Evolutionary conservation across 2,113 vertebrate species (phyloP), one percentile per base, ranked within the genome.

Genomic region (Perca fluviatilis): DNA sequence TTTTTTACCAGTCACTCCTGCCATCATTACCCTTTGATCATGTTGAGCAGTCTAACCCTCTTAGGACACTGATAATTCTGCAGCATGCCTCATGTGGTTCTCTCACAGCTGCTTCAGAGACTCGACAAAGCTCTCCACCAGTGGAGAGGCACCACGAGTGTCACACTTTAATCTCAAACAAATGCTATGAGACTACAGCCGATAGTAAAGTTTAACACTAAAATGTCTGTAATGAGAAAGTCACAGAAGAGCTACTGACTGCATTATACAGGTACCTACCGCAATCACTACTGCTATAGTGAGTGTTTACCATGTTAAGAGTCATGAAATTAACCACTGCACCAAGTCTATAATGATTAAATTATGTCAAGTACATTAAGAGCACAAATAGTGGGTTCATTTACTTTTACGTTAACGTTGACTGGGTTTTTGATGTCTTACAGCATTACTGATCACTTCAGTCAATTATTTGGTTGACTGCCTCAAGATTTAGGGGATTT

Each of bases 11-110:
- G 76, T 84, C 88, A 58, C 73, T 83, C 73, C 46, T 67, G 62
- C 43, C 69, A 69, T 84, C 65, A 64, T 82, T 83, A 80, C 86
- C 80, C 89, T 93, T 89, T 94, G 88, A 93, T 94, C 91, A 83
- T 57, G 4, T 60, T 30, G 74, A 90, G 86, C 65, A 79, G 72
- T 36, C 71, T 56, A 78, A 78, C 51, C 78, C 90, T 86, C 85
- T 78, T 51, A 75, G 78, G 89, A 92, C 88, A 63, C 77, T 62
- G 71, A 88, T 92, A 74, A 92, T 82, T 92, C 88, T 61, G 79
- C 77, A 49, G 74, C 72, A 63, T 70, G 62, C 68, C 83, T 75
- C 85, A 69, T 76, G 90, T 62, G 77, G 74, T 72, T 76, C 54
- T 69, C 25, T 27, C 88, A 70, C 82, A 84, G 71, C 79, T 84